These are phyloP conservation scores for Poecilia wingei DNA, from an alignment of 2,797 vertebrate genomes.

Conservation along the genomic window DNA sequence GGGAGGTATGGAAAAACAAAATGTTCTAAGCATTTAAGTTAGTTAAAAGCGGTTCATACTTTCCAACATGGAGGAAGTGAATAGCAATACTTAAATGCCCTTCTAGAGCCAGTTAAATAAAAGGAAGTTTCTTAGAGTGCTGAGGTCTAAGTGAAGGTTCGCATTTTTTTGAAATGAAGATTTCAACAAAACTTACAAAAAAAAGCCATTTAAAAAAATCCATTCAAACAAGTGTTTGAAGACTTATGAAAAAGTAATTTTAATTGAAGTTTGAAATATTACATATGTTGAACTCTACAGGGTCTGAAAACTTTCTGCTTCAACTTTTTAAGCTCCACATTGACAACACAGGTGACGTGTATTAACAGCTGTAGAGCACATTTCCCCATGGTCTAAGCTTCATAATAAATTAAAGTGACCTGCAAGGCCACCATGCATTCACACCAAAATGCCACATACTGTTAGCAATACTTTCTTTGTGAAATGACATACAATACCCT, in stretches of 20 bases:
- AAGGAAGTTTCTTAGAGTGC: neutral
- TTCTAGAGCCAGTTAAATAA: neutral
- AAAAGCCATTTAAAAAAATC: neutral
- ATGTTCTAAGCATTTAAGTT: neutral
- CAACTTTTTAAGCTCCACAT: conserved; percentile 18
- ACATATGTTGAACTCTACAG: neutral
- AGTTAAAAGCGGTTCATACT: neutral
- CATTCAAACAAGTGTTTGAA: neutral
- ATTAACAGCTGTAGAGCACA: conserved; percentile 51
- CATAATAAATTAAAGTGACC: conserved; percentile 63
- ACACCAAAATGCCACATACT: conserved; percentile 49
- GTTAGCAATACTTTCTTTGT: conserved; percentile 48
- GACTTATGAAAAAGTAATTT: neutral
- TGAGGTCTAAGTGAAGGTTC: neutral
- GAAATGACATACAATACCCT: conserved; percentile 56
- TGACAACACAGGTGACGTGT: conserved; percentile 43
- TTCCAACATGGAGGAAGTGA: neutral
- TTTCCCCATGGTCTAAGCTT: conserved; percentile 43
- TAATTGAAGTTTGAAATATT: neutral
- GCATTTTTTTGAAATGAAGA: neutral
- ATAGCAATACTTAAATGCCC: neutral
- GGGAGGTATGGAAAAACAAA: too few relatives aligned
- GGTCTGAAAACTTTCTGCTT: neutral
- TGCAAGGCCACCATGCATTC: conserved; percentile 46
- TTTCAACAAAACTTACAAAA: neutral